These are phyloP conservation scores for Creontiades dilutus DNA, from an alignment of 2,888 invertebrate genomes.

Conservation along the genomic window DNA sequence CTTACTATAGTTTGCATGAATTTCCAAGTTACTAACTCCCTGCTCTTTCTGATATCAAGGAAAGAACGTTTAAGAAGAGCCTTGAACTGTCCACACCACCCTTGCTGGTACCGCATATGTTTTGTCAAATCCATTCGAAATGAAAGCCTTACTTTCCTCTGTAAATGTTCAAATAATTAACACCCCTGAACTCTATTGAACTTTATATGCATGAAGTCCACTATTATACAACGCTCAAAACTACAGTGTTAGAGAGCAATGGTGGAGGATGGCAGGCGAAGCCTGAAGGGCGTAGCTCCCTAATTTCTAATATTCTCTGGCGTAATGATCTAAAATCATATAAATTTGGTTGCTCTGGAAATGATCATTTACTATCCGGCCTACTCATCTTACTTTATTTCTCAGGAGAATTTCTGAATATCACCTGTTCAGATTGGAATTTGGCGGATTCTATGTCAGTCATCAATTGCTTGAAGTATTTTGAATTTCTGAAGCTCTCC, in stretches of 20 bases:
- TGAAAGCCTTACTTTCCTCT: conserved; percentile 47
- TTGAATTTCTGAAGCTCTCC: background rate
- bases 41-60: conserved; percentile 93
- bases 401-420: too few species aligned
- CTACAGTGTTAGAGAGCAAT: too few species aligned
- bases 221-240: too few species aligned
- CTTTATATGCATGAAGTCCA: too few species aligned
- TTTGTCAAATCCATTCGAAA: conserved; percentile 21
- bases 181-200: too few species aligned
- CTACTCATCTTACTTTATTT: too few species aligned
- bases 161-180: background rate
- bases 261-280: too few species aligned
- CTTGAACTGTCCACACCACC: conserved; percentile 92
- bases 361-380: too few species aligned
- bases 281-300: too few species aligned
- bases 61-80: conserved; percentile 95
- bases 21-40: conserved; percentile 92
- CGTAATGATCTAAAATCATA: too few species aligned
- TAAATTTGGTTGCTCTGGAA: too few species aligned
- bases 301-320: too few species aligned
- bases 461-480: conserved; percentile 80
- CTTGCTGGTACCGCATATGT: conserved; percentile 86
- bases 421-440: conserved; percentile 80
- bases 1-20: conserved; percentile 93
- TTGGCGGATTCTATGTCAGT: conserved; percentile 79